Conservation (phyloP, 2,797 vertebrate genomes). For the Amblyopsis hoosieri region DNA sequence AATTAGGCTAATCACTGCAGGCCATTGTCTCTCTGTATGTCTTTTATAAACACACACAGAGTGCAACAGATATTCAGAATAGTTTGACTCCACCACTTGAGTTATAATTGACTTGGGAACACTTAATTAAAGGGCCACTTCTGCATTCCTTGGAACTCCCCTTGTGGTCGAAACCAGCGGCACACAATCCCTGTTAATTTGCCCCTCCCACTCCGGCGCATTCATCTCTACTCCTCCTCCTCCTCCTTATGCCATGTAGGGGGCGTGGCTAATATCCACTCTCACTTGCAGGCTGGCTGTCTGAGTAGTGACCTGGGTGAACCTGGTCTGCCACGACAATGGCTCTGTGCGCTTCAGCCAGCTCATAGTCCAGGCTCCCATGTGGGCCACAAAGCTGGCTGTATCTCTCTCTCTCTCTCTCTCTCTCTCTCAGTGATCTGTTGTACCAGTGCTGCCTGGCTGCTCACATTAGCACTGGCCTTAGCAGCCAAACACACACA, state of each 20-base stretch:
- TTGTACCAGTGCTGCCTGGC: slow-evolving; percentile 69
- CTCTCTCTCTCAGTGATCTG: slow-evolving; percentile 44
- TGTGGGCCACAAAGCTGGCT: slow-evolving; percentile 68
- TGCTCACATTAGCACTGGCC: slow-evolving; percentile 56
- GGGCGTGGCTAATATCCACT: not conserved
- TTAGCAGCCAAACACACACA: slow-evolving; percentile 28
- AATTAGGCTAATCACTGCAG: no score
- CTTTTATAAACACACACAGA: not conserved
- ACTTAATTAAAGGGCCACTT: no score
- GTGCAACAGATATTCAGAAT: no score
- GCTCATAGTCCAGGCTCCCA: slow-evolving; percentile 56
- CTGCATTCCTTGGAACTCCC: no score
- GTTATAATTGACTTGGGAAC: no score
- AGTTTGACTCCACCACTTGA: no score
- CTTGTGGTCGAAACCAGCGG: no score
- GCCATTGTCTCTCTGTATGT: not conserved
- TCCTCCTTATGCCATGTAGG: not conserved
- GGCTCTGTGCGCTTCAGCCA: slow-evolving; percentile 63
- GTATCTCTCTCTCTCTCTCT: slow-evolving; percentile 63
- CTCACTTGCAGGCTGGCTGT: slow-evolving; percentile 1
- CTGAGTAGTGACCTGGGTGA: slow-evolving; percentile 51
- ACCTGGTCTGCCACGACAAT: slow-evolving; percentile 50
- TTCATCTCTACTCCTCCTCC: no score
- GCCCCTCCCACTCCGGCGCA: no score
- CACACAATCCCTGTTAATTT: no score